Evolutionary conservation across 1,140 invertebrate genomes (phyloP), one percentile per base, ranked within the genome.

Genomic region (Hyles euphorbiae): DNA sequence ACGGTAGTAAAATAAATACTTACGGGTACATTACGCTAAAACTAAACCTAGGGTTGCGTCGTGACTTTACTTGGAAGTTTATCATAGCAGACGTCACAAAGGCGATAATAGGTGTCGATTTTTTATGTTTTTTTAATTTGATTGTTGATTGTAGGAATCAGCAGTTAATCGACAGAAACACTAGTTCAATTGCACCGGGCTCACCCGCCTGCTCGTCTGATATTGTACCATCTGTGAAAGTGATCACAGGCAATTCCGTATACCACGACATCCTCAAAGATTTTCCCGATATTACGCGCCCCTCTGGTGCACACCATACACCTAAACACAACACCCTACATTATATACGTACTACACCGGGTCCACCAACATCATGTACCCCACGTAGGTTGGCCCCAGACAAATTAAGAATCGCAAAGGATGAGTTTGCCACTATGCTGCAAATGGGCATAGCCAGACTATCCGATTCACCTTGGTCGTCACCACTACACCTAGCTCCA

Each of bases 51-150:
- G 63, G 68, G 8, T 45, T 70, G 9, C 61, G 68, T 11, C 58
- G 68, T 45, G 43, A 59, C 51, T 71, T 59, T 45, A n/a, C 57
- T 6, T 72, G 67, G 70, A 61, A 53, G 11, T 72, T 72, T 58
- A 55, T 72, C 53, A 44, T 69, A 7, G 70, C 67, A 4, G 67
- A 72, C 40, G 70, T 72, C 1, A 71, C 68, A 3, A 72, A 70
- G 74, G 76, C 68, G 12, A 68, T 87, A 3, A 78, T 87, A 10
- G 85, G 77, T 9, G 76, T 76, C 7, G 78, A 87, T 60, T 79
- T 86, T 61, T 89, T n/a, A n/a, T 51, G 55, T 0, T 45, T 51
- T 52, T 70, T 53, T 54, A 72, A 68, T 43, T 40, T 78, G 7
- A 45, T 79, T 22, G 73, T 75, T 12, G 70, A 81, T 53, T 44